These are phyloP conservation scores for Masticophis lateralis DNA, from an alignment of 2,797 vertebrate species.

Conservation along the genomic window DNA sequence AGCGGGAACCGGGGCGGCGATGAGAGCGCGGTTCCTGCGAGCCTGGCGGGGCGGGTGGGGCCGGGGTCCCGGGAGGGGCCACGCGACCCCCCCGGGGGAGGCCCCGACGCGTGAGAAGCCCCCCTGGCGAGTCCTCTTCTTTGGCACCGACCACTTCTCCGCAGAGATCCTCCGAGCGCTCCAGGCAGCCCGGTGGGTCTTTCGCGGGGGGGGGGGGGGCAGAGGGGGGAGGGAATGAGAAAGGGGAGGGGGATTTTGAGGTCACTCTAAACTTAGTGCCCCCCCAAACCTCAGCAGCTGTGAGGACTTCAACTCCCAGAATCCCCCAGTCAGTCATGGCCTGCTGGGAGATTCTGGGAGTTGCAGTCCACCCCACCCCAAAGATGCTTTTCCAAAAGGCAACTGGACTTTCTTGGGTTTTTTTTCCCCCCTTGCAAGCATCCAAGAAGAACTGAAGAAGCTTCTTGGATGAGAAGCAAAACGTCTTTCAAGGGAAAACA, in stretches of 20 bases:
- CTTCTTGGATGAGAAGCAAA: neutral
- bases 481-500: no score
- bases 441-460: neutral
- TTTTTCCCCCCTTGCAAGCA: neutral
- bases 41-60: neutral
- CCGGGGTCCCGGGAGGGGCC: neutral
- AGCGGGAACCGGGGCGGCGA: neutral
- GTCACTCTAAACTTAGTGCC: neutral
- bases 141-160: constrained; percentile 87
- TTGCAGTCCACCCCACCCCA: neutral
- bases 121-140: constrained; percentile 87
- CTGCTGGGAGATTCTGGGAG: neutral
- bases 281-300: neutral
- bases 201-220: fast-evolving
- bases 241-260: neutral
- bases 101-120: constrained; percentile 60
- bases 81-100: neutral
- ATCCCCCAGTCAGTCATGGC: neutral
- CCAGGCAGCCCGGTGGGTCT: constrained; percentile 49
- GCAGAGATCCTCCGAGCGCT: constrained; percentile 78
- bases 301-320: neutral
- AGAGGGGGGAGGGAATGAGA: no score
- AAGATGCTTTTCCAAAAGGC: neutral
- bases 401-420: neutral
- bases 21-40: neutral